Evolutionary conservation across 2,113 vertebrate species (phyloP), one percentile per base, ranked within the genome.

Genomic region (Carollia perspicillata): DNA sequence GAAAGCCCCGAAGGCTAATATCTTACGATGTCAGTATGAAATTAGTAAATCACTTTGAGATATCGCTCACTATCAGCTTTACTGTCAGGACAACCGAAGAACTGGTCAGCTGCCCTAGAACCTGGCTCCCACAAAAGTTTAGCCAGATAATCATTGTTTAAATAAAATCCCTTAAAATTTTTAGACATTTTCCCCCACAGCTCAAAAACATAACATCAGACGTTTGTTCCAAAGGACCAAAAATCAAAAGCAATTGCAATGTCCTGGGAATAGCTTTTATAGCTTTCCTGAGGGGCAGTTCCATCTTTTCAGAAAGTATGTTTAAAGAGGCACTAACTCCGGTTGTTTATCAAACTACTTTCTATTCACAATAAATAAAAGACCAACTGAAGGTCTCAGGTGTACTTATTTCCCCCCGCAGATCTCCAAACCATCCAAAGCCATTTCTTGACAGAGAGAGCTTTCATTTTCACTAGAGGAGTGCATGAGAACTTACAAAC

Each of bases 361-460:
- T 97, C 98, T 96, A 97, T 97, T 97, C 96, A 97, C 97, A 98
- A 97, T 0, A 47, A 98, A 98, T 97, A 97, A 95, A 97, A 98
- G 95, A 93, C 93, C 93, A 97, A 95, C 89, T 95, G 96, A 44
- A 97, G 96, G 95, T 98, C 97, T 98, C 97, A 97, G 95, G 97
- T 97, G 96, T 97, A 94, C 90, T 94, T 72, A 93, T 95, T 96
- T 95, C 47, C 94, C 28, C 88, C 95, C 93, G 92, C 75, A 96
- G 96, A 95, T 98, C 97, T 96, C 92, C 47, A 10, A 98, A 97
- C 78, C 80, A 97, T 90, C 97, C 97, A 93, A 97, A 97, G 63
- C 80, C 89, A 77, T 96, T 96, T 92, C 87, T 95, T 98, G 97
- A 97, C 94, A 98, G 93, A 93, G 93, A 93, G 40, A 89, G 93